Evolutionary conservation across 2,797 vertebrate species (phyloP).

Genomic region (Parauchenoglanis ngamensis): DNA sequence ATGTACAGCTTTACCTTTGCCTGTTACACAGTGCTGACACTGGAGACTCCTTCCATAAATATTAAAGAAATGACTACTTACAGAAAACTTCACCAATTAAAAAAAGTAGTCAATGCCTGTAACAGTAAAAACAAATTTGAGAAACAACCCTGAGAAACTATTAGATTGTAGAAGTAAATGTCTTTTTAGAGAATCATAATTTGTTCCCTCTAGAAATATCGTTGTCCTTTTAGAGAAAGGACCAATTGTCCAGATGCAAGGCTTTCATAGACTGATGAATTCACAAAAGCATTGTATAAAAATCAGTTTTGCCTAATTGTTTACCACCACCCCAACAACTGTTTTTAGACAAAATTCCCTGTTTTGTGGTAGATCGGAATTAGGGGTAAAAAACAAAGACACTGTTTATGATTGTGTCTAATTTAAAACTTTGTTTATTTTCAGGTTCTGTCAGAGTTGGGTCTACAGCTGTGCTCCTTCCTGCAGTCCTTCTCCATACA

Average conservation of each 20-base stretch:
- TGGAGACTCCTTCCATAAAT: neutral
- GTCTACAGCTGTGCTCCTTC: conserved; percentile 86
- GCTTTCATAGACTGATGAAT: neutral
- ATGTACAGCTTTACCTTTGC: neutral
- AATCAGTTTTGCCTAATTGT: neutral
- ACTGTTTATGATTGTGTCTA: neutral
- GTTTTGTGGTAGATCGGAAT: neutral
- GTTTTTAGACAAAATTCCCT: neutral
- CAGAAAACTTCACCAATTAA: neutral
- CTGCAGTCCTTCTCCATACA: conserved; percentile 85
- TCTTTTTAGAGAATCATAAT: neutral
- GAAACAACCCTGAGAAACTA: neutral
- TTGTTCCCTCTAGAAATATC: neutral
- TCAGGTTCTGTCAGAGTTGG: conserved; percentile 90
- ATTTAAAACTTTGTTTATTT: conserved; percentile 4
- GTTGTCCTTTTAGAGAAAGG: neutral
- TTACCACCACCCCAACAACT: neutral
- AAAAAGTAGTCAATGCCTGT: neutral
- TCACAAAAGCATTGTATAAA: neutral
- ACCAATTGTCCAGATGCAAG: neutral
- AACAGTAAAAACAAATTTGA: neutral
- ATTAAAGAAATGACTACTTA: neutral
- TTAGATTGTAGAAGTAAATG: neutral
- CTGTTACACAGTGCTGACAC: neutral
- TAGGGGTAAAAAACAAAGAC: neutral